These are phyloP conservation scores for Galleria mellonella DNA, from an alignment of 1,140 invertebrate species.

Conservation along the genomic window DNA sequence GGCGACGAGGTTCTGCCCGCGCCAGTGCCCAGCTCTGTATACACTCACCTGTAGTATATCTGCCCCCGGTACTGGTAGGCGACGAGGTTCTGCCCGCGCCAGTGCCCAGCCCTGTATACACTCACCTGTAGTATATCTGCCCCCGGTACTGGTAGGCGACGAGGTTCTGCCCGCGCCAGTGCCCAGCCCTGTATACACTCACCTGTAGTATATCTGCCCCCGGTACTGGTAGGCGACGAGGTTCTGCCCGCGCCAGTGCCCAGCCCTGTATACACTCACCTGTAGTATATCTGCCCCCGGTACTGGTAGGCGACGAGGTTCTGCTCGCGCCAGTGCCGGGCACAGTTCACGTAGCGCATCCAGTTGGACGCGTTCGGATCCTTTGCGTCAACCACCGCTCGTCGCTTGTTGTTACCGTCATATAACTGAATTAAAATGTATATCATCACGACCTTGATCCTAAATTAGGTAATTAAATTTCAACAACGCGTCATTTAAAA, in stretches of 20 bases:
- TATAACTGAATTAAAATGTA: conserved; percentile 12
- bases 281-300: conserved; percentile 39
- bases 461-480: too few species aligned
- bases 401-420: conserved; percentile 19
- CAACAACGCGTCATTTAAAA: too few species aligned
- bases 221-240: conserved; percentile 75
- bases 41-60: too few species aligned
- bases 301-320: conserved; percentile 77
- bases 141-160: conserved; percentile 67
- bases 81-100: too few species aligned
- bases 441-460: too few species aligned
- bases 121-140: too few species aligned
- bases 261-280: conserved; percentile 33
- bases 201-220: conserved; percentile 75
- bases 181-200: conserved; percentile 40
- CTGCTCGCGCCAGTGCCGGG: conserved; percentile 67
- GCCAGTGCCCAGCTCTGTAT: conserved; percentile 72
- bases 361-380: conserved; percentile 71
- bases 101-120: too few species aligned
- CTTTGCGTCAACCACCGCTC: conserved; percentile 64
- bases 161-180: conserved; percentile 73
- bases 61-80: too few species aligned
- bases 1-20: conserved; percentile 75
- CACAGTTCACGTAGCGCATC: conserved; percentile 78
- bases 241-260: conserved; percentile 72